Evolutionary conservation across 2,797 vertebrate species (phyloP).

Genomic region (Anomalospiza imberbis): DNA sequence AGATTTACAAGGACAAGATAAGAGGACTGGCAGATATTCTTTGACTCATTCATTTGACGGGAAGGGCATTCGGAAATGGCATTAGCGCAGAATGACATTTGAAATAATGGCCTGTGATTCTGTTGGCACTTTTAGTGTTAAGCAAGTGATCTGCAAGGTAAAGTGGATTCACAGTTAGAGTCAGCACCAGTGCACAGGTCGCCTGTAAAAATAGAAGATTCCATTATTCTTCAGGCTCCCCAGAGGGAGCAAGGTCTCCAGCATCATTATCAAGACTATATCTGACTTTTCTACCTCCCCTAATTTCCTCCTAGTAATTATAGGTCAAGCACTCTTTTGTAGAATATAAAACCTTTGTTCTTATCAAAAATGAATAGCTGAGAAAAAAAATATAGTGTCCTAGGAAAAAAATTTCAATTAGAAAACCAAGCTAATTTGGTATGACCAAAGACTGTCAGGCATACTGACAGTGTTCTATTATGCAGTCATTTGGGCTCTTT

Average conservation of each 20-base stretch:
- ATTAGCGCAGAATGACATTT: conserved; percentile 78
- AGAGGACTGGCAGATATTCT: conserved; percentile 81
- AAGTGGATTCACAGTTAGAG: conserved; percentile 84
- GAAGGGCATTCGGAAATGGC: conserved; percentile 80
- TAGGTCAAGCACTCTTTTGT: conserved; percentile 99
- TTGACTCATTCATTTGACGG: conserved; percentile 70
- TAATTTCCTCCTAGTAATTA: conserved; percentile 96
- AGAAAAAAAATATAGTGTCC: conserved; percentile 68
- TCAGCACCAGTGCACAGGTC: conserved; percentile 84
- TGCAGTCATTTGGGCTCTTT: conserved; percentile 99
- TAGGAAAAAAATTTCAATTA: conserved; percentile 95
- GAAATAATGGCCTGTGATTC: conserved; percentile 82
- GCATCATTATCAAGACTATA: conserved; percentile 99
- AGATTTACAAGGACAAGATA: conserved; percentile 68
- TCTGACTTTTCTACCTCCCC: conserved; percentile 90
- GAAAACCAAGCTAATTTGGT: conserved; percentile 99
- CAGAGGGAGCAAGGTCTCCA: conserved; percentile 92
- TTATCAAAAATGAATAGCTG: conserved; percentile 88
- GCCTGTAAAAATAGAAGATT: conserved; percentile 98
- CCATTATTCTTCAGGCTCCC: conserved; percentile 98
- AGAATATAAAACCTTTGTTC: conserved; percentile 99
- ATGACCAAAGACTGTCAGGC: conserved; percentile 99
- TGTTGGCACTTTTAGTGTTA: conserved; percentile 85
- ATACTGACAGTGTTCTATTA: conserved; percentile 99
- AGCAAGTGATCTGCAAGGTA: conserved; percentile 84